A percentile compares a stretch with the other conserved stretches of the same genome.
Conservation (phyloP, 2,797 vertebrate species). For the Phalanger gymnotis region DNA sequence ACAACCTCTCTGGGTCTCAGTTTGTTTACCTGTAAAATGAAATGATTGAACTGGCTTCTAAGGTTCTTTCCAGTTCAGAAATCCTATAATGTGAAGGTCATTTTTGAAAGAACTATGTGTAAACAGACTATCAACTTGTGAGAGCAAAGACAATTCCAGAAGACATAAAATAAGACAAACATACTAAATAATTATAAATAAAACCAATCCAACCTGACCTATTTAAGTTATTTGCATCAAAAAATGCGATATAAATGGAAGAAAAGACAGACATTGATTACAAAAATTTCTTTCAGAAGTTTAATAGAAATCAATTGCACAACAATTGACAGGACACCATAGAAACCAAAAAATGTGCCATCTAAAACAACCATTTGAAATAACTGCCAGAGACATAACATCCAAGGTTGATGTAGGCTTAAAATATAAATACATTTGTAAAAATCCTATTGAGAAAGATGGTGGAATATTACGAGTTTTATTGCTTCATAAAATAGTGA, state of each 20-base stretch:
- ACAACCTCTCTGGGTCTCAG: too few relatives aligned
- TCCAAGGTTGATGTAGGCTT: too few relatives aligned
- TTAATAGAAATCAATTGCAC: background rate
- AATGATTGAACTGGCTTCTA: background rate
- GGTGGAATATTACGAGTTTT: background rate
- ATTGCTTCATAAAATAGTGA: background rate
- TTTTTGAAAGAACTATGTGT: background rate
- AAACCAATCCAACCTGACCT: background rate
- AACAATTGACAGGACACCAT: background rate
- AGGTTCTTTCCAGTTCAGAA: background rate
- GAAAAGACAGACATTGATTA: background rate
- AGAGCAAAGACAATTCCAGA: background rate
- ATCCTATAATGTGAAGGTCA: background rate
- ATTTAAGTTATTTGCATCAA: background rate
- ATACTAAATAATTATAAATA: background rate
- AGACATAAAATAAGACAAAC: background rate
- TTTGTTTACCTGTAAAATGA: too few relatives aligned
- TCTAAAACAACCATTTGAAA: too few relatives aligned
- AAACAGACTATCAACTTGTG: background rate
- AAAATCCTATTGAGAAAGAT: too few relatives aligned
- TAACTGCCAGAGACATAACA: too few relatives aligned
- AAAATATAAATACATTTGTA: too few relatives aligned
- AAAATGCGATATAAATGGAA: background rate
- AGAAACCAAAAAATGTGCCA: too few relatives aligned
- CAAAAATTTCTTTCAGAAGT: background rate